Conservation (phyloP, 2,113 vertebrate species). For the Phrynocephalus versicolor region DNA sequence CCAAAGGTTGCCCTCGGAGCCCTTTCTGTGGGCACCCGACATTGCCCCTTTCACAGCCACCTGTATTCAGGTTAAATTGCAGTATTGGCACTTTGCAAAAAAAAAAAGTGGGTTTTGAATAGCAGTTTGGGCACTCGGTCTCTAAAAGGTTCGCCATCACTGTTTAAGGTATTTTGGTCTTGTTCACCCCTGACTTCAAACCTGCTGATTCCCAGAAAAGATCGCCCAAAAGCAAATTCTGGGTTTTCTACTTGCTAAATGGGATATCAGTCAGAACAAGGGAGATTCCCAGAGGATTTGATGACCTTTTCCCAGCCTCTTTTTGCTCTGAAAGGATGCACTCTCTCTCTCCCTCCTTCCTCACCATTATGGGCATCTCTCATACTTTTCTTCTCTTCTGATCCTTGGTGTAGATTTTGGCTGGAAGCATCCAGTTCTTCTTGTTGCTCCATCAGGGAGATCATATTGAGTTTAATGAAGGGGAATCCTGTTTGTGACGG, state of each 20-base stretch:
- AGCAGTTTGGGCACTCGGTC: no score
- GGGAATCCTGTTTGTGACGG: not conserved
- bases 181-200: no score
- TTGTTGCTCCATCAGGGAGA: constrained; percentile 19
- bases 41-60: no score
- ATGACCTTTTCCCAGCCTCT: not conserved
- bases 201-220: no score
- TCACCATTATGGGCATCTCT: constrained; percentile 3
- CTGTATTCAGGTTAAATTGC: no score
- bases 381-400: not conserved
- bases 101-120: no score
- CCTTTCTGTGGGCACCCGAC: no score
- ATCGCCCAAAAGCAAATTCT: no score
- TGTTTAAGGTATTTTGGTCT: no score
- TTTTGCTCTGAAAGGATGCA: not conserved
- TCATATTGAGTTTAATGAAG: not conserved
- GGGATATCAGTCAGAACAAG: not conserved
- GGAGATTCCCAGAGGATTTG: not conserved
- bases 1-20: no score
- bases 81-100: no score
- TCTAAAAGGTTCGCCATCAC: no score
- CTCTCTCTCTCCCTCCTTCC: not conserved
- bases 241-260: not conserved
- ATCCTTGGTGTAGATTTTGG: not conserved
- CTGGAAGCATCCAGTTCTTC: not conserved